Base-by-base conservation (phyloP, 2,888 invertebrate species). In the Geophilus truncorum region DNA sequence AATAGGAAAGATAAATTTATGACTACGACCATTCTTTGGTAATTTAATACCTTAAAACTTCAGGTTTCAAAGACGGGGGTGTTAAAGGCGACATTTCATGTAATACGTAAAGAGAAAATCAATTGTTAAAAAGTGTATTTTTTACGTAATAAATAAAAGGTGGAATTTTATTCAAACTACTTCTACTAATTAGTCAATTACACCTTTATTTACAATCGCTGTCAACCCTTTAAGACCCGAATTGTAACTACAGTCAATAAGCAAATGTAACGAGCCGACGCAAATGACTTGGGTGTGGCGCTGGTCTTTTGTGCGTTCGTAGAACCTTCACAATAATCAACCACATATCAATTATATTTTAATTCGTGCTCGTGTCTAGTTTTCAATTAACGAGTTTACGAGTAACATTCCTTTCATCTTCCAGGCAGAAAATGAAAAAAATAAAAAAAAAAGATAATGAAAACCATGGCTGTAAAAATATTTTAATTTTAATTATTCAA, bases 261-360 rank as follows among this genome's bases (percentile, higher is more conserved):
- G 70, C 70, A 70, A 70, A 70, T 70, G 70, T 70, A 28, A 70
- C 28, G 70, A 28, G 70, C 70, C 25, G 70, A 28, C 23, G 70
- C 70, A 70, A 70, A 70, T 70, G 70, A 70, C 70, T 70, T 70
- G 70, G 70, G 70, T 70, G 70, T 70, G 70, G 70, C 25, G 12
- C 28, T 4, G 10, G 70, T 70, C 70, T 70, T 70, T 70, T 70
- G 70, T 70, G n/a, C n/a, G 70, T 70, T 25, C 10, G n/a, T 5
- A 70, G 25, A 25, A 70, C 9, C 28, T 70, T 70, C 51, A 70
- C 70, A 70, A 28, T 70, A 70, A 70, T 70, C 70, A 70, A 70
- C 28, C 70, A 25, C 70, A 70, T 70, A 70, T 70, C 70, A 70
- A 70, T 70, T 70, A 70, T 70, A 25, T n/a, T 70, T 70, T 70